phyloP scores from a whole-genome alignment of 2,113 vertebrate species.

The Prunella himalayana region DNA sequence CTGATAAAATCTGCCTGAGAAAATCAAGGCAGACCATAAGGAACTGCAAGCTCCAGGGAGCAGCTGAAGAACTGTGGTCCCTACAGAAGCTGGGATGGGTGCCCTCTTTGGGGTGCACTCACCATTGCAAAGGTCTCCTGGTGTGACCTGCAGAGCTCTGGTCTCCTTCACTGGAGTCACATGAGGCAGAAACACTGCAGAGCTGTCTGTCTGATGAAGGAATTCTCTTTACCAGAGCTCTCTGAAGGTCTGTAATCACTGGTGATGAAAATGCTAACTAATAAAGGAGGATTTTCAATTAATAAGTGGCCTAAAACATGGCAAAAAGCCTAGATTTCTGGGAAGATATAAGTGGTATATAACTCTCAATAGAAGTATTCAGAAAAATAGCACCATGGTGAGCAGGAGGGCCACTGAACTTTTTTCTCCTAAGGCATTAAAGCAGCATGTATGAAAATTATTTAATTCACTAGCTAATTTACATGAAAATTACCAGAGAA shows the following conservation, averaged over 20 bases:
- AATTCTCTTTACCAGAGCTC: background rate
- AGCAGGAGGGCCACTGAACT: background rate
- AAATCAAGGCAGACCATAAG: background rate
- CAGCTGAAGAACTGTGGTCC: background rate
- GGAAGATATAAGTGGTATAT: background rate
- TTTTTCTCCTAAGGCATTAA: background rate
- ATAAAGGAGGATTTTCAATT: background rate
- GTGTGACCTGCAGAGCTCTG: background rate
- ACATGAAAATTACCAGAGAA: background rate
- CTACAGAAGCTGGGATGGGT: rapidly evolving
- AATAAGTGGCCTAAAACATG: background rate
- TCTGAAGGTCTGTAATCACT: background rate
- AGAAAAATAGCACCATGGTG: background rate
- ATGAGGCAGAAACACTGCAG: background rate
- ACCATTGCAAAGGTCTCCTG: rapidly evolving
- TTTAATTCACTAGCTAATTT: background rate
- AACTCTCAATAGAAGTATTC: background rate
- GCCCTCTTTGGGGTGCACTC: background rate
- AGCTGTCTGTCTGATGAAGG: background rate
- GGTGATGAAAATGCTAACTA: background rate
- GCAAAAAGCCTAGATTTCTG: background rate
- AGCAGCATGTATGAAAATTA: background rate
- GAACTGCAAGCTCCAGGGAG: background rate
- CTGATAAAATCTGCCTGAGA: background rate
- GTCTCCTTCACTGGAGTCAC: background rate